Conservation (phyloP, 1,140 invertebrate species). For the Medauroidea extradentata region DNA sequence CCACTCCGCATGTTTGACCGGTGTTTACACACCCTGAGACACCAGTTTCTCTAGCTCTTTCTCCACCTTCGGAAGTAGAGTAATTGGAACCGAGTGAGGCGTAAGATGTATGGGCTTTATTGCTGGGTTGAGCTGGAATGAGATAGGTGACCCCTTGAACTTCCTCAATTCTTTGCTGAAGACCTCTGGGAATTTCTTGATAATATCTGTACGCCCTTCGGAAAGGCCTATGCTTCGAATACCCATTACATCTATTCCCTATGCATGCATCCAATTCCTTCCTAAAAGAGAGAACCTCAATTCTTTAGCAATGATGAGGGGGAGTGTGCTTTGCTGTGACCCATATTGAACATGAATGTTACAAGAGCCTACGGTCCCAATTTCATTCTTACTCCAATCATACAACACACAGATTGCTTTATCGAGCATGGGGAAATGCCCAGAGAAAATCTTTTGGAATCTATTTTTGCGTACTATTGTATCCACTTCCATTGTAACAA, state of each 20-base stretch:
- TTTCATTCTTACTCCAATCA: too few species aligned
- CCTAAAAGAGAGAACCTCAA: too few species aligned
- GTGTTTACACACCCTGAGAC: too few species aligned
- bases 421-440: too few species aligned
- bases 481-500: too few species aligned
- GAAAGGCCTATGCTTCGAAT: background rate
- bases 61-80: background rate
- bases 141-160: background rate
- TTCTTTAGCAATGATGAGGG: too few species aligned
- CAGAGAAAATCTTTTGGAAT: too few species aligned
- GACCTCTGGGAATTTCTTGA: background rate
- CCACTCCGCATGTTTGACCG: conserved; percentile 8
- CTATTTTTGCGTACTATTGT: too few species aligned
- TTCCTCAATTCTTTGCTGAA: background rate
- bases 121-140: background rate
- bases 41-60: background rate
- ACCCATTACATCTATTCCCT: background rate
- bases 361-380: too few species aligned
- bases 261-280: background rate
- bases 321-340: too few species aligned
- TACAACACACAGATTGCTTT: too few species aligned
- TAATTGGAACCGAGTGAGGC: background rate
- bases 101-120: background rate
- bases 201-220: conserved; percentile 13
- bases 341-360: too few species aligned